phyloP scores from a whole-genome alignment of 2,888 invertebrate genomes.

The Itoplectis maculator region DNA sequence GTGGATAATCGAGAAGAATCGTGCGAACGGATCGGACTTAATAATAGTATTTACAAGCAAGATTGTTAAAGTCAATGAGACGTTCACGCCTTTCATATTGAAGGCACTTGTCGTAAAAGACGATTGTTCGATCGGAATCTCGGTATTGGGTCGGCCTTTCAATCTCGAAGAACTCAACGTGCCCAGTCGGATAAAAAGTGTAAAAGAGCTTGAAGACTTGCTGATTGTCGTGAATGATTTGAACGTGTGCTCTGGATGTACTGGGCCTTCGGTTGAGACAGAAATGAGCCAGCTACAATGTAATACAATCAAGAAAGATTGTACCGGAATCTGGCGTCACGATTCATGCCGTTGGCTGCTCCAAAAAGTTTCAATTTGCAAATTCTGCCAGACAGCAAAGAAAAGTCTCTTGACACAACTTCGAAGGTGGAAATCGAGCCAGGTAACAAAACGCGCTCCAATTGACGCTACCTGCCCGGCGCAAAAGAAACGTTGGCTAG shows the following conservation, averaged over 20 bases:
- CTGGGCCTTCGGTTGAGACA: background rate
- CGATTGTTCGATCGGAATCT: no score
- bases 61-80: no score
- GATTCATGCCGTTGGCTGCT: slow-evolving; percentile 17
- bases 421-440: slow-evolving; percentile 21
- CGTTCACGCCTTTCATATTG: no score
- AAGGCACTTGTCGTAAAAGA: no score
- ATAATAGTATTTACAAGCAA: no score
- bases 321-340: slow-evolving; percentile 33
- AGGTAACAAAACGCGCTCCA: slow-evolving; percentile 17
- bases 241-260: slow-evolving; percentile 1
- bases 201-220: background rate
- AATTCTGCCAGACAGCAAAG: slow-evolving; percentile 26
- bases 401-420: slow-evolving; percentile 15
- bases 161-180: no score
- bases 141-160: no score
- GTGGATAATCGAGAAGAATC: no score
- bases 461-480: slow-evolving; percentile 25
- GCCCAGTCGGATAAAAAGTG: no score
- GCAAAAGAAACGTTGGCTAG: background rate
- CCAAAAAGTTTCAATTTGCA: slow-evolving; percentile 17
- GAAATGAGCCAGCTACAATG: background rate
- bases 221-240: background rate
- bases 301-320: slow-evolving; percentile 13
- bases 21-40: no score